phyloP scores from a whole-genome alignment of 2,113 vertebrate species.

The Megaleporinus macrocephalus region DNA sequence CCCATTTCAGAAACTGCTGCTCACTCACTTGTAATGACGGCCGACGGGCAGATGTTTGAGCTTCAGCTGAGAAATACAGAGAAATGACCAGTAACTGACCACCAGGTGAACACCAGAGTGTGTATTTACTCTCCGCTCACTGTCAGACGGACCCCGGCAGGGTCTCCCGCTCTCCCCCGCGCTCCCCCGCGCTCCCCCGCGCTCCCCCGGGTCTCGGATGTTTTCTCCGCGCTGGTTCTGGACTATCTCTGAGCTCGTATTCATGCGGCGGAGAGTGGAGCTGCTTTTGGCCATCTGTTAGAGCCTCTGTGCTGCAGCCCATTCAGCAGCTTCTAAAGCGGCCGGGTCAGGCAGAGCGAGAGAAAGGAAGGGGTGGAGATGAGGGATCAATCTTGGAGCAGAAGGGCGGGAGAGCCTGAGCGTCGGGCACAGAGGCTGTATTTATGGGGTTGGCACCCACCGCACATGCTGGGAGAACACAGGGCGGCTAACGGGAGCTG shows the following conservation, averaged over 20 bases:
- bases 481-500: slow-evolving; percentile 59
- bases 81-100: too few species aligned
- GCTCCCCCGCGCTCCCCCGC: slow-evolving; percentile 11
- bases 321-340: slow-evolving; percentile 74
- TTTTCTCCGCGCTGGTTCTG: slow-evolving; percentile 3
- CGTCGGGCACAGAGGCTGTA: slow-evolving; percentile 66
- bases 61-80: neutral
- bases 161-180: slow-evolving; percentile 36
- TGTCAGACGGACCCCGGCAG: slow-evolving; percentile 29
- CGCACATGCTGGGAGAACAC: slow-evolving; percentile 50
- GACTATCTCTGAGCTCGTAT: slow-evolving; percentile 58
- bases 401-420: slow-evolving; percentile 61
- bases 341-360: slow-evolving; percentile 66
- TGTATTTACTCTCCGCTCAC: neutral
- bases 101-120: neutral
- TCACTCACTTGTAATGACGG: neutral
- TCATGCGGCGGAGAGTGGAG: slow-evolving; percentile 62
- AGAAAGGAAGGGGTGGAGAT: slow-evolving; percentile 77
- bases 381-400: slow-evolving; percentile 74
- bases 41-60: neutral
- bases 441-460: slow-evolving; percentile 72
- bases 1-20: neutral
- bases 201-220: slow-evolving; percentile 4
- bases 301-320: slow-evolving; percentile 71
- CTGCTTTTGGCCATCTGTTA: slow-evolving; percentile 75